Evolutionary conservation across 2,888 invertebrate genomes (phyloP).

Genomic region (Pandemis heparana): DNA sequence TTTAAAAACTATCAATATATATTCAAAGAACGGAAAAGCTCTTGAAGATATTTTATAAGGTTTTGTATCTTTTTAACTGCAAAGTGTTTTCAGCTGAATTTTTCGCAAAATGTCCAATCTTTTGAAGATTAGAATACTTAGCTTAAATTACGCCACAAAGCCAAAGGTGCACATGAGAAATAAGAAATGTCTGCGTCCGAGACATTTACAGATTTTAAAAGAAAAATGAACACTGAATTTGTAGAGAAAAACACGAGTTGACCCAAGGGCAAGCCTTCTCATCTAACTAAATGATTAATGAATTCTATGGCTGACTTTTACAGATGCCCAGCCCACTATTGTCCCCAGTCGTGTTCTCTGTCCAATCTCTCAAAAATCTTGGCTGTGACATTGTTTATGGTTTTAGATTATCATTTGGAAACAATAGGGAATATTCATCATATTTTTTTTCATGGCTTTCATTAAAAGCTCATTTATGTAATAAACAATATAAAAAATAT

Average conservation of each 20-base stretch:
- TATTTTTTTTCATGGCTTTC: too few species aligned
- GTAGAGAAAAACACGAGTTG: slow-evolving; percentile 31
- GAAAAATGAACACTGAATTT: slow-evolving; percentile 7
- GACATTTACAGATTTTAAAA: slow-evolving; percentile 5
- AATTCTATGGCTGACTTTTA: slow-evolving; percentile 29
- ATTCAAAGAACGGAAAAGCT: not conserved
- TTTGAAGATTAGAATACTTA: not conserved
- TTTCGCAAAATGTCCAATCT: not conserved
- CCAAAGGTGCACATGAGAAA: not conserved
- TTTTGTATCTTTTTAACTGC: not conserved
- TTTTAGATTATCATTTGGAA: not conserved
- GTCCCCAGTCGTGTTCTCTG: slow-evolving; percentile 6
- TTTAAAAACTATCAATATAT: not conserved
- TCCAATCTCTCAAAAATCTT: slow-evolving; percentile 12
- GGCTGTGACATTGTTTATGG: slow-evolving; percentile 3
- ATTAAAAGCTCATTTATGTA: too few species aligned
- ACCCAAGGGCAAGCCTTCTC: slow-evolving; percentile 31
- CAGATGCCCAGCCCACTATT: slow-evolving; percentile 22
- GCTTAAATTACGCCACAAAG: not conserved
- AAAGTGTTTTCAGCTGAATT: not conserved
- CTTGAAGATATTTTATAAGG: too few species aligned
- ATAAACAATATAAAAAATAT: too few species aligned
- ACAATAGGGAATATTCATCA: not conserved
- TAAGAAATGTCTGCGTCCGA: slow-evolving; percentile 7
- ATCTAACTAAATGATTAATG: slow-evolving; percentile 37